A percentile compares a stretch with the other conserved stretches of the same genome.
phyloP scores from a whole-genome alignment of 2,888 invertebrate genomes.

The Tetanocera ferruginea region DNA sequence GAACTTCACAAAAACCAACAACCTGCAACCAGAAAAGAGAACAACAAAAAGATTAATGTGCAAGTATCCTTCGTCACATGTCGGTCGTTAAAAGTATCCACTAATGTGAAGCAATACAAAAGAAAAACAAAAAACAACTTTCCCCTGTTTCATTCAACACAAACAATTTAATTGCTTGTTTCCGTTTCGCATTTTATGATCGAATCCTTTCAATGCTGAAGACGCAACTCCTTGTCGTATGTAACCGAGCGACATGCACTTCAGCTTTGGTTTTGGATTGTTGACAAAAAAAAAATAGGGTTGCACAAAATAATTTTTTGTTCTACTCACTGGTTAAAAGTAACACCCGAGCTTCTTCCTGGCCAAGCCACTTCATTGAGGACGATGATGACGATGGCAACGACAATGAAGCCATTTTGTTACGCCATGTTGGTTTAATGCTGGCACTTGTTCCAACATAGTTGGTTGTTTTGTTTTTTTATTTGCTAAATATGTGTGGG shows the following conservation, averaged over 20 bases:
- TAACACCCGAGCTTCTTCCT: no score
- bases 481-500: not conserved
- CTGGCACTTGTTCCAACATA: conserved; percentile 36
- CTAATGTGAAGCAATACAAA: conserved; percentile 7
- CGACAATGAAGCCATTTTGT: conserved; percentile 50
- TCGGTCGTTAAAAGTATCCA: conserved; percentile 10
- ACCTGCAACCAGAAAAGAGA: not conserved
- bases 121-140: not conserved
- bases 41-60: conserved; percentile 3
- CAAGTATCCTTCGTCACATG: not conserved
- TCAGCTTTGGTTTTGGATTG: no score
- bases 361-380: not conserved
- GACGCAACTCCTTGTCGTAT: conserved; percentile 9
- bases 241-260: not conserved
- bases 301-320: no score
- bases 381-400: not conserved
- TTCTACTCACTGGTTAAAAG: no score
- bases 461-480: conserved; percentile 5
- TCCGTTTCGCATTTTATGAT: conserved; percentile 53
- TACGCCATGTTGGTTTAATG: conserved; percentile 48
- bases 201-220: conserved; percentile 50
- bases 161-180: conserved; percentile 53
- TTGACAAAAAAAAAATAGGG: no score
- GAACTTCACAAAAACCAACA: not conserved
- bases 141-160: conserved; percentile 46